phyloP scores from a whole-genome alignment of 2,888 invertebrate species.

The Endotricha flammealis region DNA sequence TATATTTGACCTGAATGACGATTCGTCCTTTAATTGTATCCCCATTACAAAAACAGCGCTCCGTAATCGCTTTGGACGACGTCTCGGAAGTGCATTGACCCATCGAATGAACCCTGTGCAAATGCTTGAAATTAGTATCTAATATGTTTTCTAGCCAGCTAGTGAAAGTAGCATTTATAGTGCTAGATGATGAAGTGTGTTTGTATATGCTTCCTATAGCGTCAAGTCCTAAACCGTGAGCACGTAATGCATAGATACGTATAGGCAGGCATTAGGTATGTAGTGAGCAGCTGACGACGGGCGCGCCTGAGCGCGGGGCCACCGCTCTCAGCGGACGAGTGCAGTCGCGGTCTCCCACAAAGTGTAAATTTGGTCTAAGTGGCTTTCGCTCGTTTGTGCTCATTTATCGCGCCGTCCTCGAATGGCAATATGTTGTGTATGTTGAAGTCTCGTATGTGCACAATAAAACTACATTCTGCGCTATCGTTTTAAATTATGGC shows the following conservation, averaged over 20 bases:
- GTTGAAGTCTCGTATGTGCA: conserved; percentile 54
- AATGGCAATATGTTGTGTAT: conserved; percentile 58
- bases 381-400: conserved; percentile 71
- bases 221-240: conserved; percentile 9
- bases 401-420: conserved; percentile 62
- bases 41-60: conserved; percentile 57
- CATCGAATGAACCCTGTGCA: conserved; percentile 65
- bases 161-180: conserved; percentile 23
- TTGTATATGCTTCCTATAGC: conserved; percentile 4
- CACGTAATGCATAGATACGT: conserved; percentile 22
- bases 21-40: conserved; percentile 39
- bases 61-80: conserved; percentile 64
- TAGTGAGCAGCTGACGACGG: conserved; percentile 60
- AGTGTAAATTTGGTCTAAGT: conserved; percentile 76
- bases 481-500: conserved; percentile 67
- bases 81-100: conserved; percentile 76
- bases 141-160: conserved; percentile 14
- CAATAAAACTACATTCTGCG: conserved; percentile 63
- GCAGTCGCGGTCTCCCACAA: conserved; percentile 70
- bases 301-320: conserved; percentile 34
- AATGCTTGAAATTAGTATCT: conserved; percentile 28
- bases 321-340: conserved; percentile 37
- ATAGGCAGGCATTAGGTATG: conserved; percentile 34
- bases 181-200: conserved; percentile 5
- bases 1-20: conserved; percentile 31